Conservation (phyloP, 2,888 invertebrate genomes). For the Thalpophila matura region DNA sequence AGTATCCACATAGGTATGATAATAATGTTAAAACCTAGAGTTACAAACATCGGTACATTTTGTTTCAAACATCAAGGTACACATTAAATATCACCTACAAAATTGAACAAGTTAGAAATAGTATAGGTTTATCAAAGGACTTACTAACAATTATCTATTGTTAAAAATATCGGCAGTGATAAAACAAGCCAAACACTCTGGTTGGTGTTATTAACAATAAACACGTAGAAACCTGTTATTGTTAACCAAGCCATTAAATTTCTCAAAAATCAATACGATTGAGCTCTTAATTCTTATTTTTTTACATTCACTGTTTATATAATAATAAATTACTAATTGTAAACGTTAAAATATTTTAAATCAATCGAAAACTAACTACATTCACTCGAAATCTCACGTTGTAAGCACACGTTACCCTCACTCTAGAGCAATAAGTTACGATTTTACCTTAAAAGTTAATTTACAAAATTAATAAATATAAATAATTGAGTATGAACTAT, state of each 20-base stretch:
- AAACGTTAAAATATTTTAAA: constrained; percentile 78
- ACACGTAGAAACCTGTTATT: constrained; percentile 52
- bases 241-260: constrained; percentile 60
- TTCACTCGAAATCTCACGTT: constrained; percentile 83
- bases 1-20: constrained; percentile 82
- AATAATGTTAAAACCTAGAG: constrained; percentile 82
- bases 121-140: constrained; percentile 89
- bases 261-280: constrained; percentile 64
- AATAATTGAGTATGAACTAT: constrained; percentile 87
- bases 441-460: constrained; percentile 80
- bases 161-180: constrained; percentile 89
- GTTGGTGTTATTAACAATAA: constrained; percentile 68
- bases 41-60: constrained; percentile 85
- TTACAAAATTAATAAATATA: constrained; percentile 88
- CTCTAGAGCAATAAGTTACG: constrained; percentile 82
- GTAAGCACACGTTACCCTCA: constrained; percentile 82
- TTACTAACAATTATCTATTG: constrained; percentile 82
- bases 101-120: constrained; percentile 90
- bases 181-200: constrained; percentile 83
- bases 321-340: constrained; percentile 75
- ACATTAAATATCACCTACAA: constrained; percentile 89
- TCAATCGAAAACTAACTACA: constrained; percentile 82
- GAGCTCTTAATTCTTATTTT: constrained; percentile 56
- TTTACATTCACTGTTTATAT: constrained; percentile 66
- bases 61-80: constrained; percentile 88